Evolutionary conservation across 1,140 invertebrate species (phyloP), one percentile per base, ranked within the genome.

Genomic region (Drosophila repletoides): DNA sequence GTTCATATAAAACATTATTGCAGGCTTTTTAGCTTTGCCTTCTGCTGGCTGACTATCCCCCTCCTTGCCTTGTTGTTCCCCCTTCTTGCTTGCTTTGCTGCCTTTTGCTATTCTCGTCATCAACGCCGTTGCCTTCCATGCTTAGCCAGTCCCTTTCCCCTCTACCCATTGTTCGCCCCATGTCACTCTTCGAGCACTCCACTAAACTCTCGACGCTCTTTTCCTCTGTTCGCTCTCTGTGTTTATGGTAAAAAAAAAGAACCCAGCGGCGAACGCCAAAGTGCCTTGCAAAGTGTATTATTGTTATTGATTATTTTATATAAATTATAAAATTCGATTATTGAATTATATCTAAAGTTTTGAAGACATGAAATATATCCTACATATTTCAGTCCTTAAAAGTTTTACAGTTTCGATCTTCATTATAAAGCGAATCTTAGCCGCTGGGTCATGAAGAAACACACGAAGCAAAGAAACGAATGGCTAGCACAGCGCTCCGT

Each of bases 51-150:
- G n/a, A n/a, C n/a, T n/a, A n/a, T n/a, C n/a, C n/a, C n/a, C n/a
- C n/a, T n/a, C n/a, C n/a, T n/a, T n/a, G n/a, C n/a, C n/a, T n/a
- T n/a, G n/a, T n/a, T n/a, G n/a, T n/a, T n/a, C n/a, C n/a, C n/a
- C n/a, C n/a, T n/a, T n/a, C n/a, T n/a, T n/a, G n/a, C n/a, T n/a
- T n/a, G n/a, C n/a, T n/a, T 51, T 51, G 71, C 55, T 43, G 69
- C 55, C 61, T 79, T 83, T 67, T 77, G 73, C 77, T 84, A 83
- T 84, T 83, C 77, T 83, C 77, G 79, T 83, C 77, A 77, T 84
- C 77, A 81, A 73, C 77, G 48, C 48, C 38, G 46, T 36, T 22
- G 46, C 46, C 55, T 67, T 67, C 29, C 49, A 26, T 40, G 29
- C 43, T 36, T 15, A 7, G 29, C 29, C 17, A 15, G 4, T 1